A percentile compares a stretch with the other conserved stretches of the same genome.
phyloP scores from a whole-genome alignment of 2,113 vertebrate genomes.

The Chascanopsetta lugubris region DNA sequence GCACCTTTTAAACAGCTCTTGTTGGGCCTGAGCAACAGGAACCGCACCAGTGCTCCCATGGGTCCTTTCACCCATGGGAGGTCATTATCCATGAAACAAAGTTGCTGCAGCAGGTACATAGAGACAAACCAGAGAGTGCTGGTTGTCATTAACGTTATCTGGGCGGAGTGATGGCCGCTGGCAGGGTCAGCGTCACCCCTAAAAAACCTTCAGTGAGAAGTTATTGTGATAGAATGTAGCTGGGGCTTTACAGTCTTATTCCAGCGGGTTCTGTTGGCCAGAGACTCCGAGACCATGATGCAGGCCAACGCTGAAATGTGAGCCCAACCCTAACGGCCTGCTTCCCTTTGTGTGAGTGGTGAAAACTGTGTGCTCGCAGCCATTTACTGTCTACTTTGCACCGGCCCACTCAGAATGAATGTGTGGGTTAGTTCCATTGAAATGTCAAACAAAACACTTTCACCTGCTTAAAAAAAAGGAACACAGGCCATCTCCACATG shows the following conservation, averaged over 20 bases:
- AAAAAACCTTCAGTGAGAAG: conserved; percentile 53
- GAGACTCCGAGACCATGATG: conserved; percentile 19
- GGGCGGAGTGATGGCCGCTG: conserved; percentile 55
- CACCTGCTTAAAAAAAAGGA: neutral
- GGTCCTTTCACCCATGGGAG: conserved; percentile 12
- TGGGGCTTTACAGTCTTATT: conserved; percentile 33
- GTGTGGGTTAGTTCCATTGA: conserved; percentile 2
- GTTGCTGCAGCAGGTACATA: conserved; percentile 41
- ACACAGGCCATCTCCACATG: neutral
- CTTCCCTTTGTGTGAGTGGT: conserved; percentile 38
- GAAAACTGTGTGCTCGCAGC: conserved; percentile 34
- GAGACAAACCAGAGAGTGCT: conserved; percentile 44
- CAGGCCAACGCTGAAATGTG: conserved; percentile 49
- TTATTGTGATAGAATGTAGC: conserved; percentile 61
- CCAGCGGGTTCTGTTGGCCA: conserved; percentile 31
- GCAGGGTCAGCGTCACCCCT: conserved; percentile 49
- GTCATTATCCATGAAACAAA: conserved; percentile 33
- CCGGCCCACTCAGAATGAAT: neutral
- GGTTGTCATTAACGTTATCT: conserved; percentile 58
- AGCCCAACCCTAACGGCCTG: conserved; percentile 46
- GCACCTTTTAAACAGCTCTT: no score
- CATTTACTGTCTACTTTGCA: conserved; percentile 10
- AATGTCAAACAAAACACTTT: neutral
- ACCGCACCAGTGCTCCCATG: no score
- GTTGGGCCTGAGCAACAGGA: no score